Conservation (phyloP, 2,113 vertebrate species). For the Perccottus glenii region DNA sequence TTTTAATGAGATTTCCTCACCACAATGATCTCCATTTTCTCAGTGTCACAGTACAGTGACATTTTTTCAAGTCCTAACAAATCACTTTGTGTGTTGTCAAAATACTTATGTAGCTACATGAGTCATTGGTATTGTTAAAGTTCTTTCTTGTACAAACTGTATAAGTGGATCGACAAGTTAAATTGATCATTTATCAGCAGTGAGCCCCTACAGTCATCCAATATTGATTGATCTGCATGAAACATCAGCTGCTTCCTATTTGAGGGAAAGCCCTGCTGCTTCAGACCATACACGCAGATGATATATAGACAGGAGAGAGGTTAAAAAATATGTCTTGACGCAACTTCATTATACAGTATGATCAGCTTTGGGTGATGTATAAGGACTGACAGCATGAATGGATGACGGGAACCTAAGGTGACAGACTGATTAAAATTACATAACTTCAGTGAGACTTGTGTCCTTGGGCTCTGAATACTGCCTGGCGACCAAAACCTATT, state of each 20-base stretch:
- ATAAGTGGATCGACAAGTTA: background rate
- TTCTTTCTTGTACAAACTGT: background rate
- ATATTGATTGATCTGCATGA: constrained; percentile 32
- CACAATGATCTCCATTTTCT: constrained; percentile 12
- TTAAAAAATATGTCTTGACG: background rate
- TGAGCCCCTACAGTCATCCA: constrained; percentile 14
- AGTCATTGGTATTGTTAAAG: too few relatives aligned
- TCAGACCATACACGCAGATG: constrained; percentile 8
- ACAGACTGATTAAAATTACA: background rate
- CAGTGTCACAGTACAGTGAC: constrained; percentile 8
- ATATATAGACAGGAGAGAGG: background rate
- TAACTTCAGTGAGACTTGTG: background rate
- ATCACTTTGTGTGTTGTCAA: too few relatives aligned
- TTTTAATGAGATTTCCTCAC: constrained; percentile 44
- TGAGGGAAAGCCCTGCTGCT: constrained; percentile 54
- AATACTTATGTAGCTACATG: too few relatives aligned
- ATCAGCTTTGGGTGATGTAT: background rate
- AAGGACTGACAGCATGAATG: background rate
- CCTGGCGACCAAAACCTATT: too few relatives aligned
- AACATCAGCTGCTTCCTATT: constrained; percentile 61
- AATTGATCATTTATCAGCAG: constrained; percentile 33
- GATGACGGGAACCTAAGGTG: background rate
- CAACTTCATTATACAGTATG: background rate
- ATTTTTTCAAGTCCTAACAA: background rate
- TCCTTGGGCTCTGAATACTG: background rate